phyloP scores from a whole-genome alignment of 1,140 invertebrate species.

The Oreohelix idahoensis region DNA sequence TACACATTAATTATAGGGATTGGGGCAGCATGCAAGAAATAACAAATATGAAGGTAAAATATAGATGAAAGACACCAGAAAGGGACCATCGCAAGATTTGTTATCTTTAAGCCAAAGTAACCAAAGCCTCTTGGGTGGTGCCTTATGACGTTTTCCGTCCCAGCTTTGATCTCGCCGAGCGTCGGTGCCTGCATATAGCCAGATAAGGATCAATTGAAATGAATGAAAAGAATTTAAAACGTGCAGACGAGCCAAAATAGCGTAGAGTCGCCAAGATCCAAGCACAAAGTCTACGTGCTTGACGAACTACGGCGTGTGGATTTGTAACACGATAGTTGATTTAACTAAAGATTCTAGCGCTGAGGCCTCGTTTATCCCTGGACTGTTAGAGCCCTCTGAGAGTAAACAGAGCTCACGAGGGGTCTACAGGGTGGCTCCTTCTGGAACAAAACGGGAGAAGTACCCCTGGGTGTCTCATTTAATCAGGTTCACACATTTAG shows the following conservation, averaged over 20 bases:
- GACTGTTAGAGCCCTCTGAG: background rate
- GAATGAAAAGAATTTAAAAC: conserved; percentile 5
- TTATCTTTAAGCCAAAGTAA: background rate
- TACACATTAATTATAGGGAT: no score
- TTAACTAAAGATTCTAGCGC: background rate
- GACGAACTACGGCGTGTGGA: background rate
- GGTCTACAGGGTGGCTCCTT: background rate
- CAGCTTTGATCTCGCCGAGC: background rate
- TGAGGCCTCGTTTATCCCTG: background rate
- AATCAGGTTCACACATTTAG: background rate
- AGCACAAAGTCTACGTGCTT: background rate
- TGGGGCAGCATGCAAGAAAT: no score
- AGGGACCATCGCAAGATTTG: background rate
- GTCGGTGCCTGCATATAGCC: background rate
- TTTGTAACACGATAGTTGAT: conserved; percentile 4
- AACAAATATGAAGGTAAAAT: no score
- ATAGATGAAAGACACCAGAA: background rate
- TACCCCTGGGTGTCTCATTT: background rate
- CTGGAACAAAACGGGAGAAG: background rate
- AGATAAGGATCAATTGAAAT: conserved; percentile 1
- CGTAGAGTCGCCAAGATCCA: background rate
- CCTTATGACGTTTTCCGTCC: background rate
- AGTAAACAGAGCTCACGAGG: background rate
- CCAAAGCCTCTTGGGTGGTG: background rate
- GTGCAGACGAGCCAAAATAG: background rate